phyloP scores from a whole-genome alignment of 2,113 vertebrate genomes.

The Pseudois nayaur region DNA sequence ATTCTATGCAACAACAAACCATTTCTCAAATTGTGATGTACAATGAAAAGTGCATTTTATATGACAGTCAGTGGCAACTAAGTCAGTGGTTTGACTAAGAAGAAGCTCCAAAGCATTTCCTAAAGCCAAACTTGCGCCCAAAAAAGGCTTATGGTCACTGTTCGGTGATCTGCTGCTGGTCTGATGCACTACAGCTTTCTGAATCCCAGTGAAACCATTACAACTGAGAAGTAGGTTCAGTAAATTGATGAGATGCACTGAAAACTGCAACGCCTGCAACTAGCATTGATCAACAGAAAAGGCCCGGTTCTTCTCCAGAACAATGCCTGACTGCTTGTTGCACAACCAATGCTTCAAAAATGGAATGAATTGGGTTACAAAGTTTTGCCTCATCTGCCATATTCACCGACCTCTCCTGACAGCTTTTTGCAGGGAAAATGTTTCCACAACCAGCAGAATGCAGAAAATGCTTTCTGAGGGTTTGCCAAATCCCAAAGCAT shows the following conservation, averaged over 20 bases:
- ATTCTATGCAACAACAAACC: background rate
- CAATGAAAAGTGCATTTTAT: background rate
- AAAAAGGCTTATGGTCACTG: background rate
- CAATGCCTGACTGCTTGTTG: background rate
- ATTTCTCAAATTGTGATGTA: background rate
- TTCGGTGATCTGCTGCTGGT: background rate
- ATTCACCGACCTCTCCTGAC: background rate
- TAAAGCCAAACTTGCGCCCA: background rate
- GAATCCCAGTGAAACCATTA: background rate
- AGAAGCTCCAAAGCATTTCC: background rate
- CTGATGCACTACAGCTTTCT: background rate
- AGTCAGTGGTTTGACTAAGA: background rate
- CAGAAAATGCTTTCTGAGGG: background rate
- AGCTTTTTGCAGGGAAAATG: background rate
- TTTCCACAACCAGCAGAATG: background rate
- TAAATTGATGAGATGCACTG: background rate
- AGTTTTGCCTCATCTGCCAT: background rate
- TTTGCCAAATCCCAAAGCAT: background rate
- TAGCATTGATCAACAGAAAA: background rate
- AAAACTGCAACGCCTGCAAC: background rate
- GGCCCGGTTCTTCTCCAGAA: background rate
- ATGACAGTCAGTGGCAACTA: background rate
- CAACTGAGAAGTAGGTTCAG: background rate
- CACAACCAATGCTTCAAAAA: background rate
- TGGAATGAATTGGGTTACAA: background rate